Evolutionary conservation across 2,113 vertebrate species (phyloP), one percentile per base, ranked within the genome.

Genomic region (Serilophus lunatus): DNA sequence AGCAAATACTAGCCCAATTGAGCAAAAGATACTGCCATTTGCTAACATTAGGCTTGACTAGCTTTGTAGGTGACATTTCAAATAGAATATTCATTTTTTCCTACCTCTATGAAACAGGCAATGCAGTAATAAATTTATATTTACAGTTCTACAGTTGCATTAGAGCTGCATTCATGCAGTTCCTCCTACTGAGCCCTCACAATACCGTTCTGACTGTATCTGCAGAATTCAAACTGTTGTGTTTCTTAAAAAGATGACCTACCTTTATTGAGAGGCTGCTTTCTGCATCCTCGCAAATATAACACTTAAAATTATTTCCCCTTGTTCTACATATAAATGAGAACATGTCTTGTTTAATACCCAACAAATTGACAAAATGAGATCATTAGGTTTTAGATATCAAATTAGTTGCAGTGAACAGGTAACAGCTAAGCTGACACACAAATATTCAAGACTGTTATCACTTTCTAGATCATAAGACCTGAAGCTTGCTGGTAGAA

Each of bases 1-100:
- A 71, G 81, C 24, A 88, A 91, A 78, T 71, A 72, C 13, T 57
- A 36, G 23, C 69, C 78, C 23, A 91, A 70, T 59, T 85, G 64
- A 89, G 77, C n/a, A 89, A 82, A 82, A 82, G 70, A 57, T 76
- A 49, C 28, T 82, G 49, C 22, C 70, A 59, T 76, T 91, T 95
- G 26, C 20, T 91, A 50, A 57, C 16, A 42, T 74, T 38, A 72
- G 25, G 33, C 35, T 90, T 87, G 44, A 63, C 51, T 70, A 54
- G 29, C 85, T 96, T 80, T 85, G 44, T 47, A 80, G 66, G 54
- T 86, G 74, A 82, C 53, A 79, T 79, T 89, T 95, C 31, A 91
- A 49, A 69, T 54, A 47, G 91, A 87, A 85, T 5, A 45, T 18
- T 77, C 3, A 38, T 57, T 71, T 56, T 68, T 88, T 91, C 70